Percentiles rank a stretch among this genome's conserved stretches.
These are phyloP conservation scores for Pyrgilauda ruficollis DNA, from an alignment of 2,113 vertebrate species.

Conservation along the genomic window DNA sequence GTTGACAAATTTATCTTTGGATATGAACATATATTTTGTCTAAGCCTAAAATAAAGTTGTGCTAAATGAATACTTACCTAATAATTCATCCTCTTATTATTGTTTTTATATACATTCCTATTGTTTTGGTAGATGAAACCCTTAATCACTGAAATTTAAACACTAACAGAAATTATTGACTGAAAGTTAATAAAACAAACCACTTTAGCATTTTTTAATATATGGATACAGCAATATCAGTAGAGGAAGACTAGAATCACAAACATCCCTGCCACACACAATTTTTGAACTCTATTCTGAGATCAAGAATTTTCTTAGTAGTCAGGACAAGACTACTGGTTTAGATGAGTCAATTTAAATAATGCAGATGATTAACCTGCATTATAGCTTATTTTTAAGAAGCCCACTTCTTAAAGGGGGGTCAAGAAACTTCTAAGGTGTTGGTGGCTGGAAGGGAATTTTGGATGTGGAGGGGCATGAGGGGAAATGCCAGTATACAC, in stretches of 20 bases:
- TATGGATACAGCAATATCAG: background rate
- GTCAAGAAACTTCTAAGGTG: background rate
- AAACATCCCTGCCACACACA: background rate
- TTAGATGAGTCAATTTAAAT: background rate
- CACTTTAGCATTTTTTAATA: background rate
- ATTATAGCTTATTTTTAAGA: background rate
- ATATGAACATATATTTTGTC: background rate
- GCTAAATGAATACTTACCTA: background rate
- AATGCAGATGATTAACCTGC: background rate
- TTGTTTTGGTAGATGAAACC: background rate
- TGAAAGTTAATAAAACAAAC: background rate
- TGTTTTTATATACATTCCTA: background rate
- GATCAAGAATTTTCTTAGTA: background rate
- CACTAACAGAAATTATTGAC: background rate
- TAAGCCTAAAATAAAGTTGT: background rate
- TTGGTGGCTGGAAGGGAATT: background rate
- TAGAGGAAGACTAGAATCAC: background rate
- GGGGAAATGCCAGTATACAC: background rate
- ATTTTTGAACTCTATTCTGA: background rate
- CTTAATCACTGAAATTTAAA: background rate
- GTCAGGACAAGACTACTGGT: background rate
- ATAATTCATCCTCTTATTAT: background rate
- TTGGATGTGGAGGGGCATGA: background rate
- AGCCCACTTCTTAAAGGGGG: background rate
- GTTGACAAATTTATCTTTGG: background rate